These are phyloP conservation scores for Mobula hypostoma DNA, from an alignment of 2,113 vertebrate genomes.

Conservation along the genomic window DNA sequence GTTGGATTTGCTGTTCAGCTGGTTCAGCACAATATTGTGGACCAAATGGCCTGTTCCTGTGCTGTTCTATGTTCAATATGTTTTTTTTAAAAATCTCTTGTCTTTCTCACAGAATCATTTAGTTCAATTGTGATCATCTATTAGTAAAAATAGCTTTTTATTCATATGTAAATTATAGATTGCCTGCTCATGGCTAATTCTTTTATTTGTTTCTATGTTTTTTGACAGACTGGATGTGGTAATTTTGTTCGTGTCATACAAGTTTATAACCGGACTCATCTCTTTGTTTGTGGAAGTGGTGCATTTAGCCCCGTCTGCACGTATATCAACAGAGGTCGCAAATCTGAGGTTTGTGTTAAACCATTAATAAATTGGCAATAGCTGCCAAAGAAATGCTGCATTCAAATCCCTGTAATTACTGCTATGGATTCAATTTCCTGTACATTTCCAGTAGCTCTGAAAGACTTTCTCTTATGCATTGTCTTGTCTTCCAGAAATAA, in stretches of 20 bases:
- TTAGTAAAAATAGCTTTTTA: background rate
- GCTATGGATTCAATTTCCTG: background rate
- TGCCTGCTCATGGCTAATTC: background rate
- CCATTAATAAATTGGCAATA: background rate
- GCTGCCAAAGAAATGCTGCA: background rate
- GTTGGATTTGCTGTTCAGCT: no score
- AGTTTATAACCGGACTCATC: constrained; percentile 84
- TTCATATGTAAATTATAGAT: background rate
- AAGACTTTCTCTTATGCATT: background rate
- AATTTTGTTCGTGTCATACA: constrained; percentile 92
- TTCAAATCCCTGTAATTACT: background rate
- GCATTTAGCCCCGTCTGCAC: constrained; percentile 90
- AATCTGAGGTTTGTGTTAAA: constrained; percentile 71
- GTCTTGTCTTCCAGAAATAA: background rate
- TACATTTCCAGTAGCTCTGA: background rate
- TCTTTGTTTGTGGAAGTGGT: constrained; percentile 90
- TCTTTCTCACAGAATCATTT: background rate
- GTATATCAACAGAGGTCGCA: constrained; percentile 83
- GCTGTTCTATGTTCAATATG: background rate
- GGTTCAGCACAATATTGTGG: no score
- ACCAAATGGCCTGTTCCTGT: no score
- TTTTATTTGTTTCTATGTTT: background rate
- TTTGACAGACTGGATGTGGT: constrained; percentile 81
- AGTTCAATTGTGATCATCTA: background rate
- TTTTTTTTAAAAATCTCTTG: background rate